Evolutionary conservation across 2,888 invertebrate genomes (phyloP), one percentile per base, ranked within the genome.

Genomic region (Therioaphis trifolii): DNA sequence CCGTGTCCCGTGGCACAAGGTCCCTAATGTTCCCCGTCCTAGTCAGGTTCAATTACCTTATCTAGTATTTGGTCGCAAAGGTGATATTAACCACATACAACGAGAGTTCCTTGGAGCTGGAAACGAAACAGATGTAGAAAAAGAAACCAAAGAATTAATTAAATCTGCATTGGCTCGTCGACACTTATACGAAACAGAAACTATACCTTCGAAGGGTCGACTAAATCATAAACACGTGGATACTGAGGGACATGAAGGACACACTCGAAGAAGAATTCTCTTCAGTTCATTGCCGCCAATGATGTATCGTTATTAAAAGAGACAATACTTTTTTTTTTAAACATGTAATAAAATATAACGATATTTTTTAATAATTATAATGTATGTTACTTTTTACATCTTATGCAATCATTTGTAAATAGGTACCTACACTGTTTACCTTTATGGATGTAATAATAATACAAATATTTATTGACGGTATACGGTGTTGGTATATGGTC

Each of bases 11-110:
- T 95, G 95, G 95, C 94, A 95, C 90, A 94, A 94, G 92, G 94
- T 94, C 89, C 95, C 95, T 88, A 93, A 92, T 90, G 95, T 95
- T 88, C 94, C 95, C 87, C 92, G 95, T 87, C 95, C 95, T 87
- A 94, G 95, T 88, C 91, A 95, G 89, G 93, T 95, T 87, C 92
- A 94, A 86, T 94, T 94, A 88, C 95, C 95, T 86, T 92, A 95
- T 89, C 95, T 95, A 86, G 95, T 95, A 86, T 95, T 93, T 91
- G 95, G 95, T 76, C 92, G 84, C 18, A 68, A 69, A n/a, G 76
- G 84, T 55, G 52, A 77, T 49, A 43, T 55, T 61, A 52, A 55
- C 11, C 66, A 75, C 71, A 68, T 69, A 35, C 49, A 75, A 72
- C 68, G 55, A 49, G 80, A 84, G 46, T 84, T 52, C 84, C 84